Percentiles rank a stretch among this genome's conserved stretches.
phyloP scores from a whole-genome alignment of 2,888 invertebrate genomes.

The Acronicta aceris region DNA sequence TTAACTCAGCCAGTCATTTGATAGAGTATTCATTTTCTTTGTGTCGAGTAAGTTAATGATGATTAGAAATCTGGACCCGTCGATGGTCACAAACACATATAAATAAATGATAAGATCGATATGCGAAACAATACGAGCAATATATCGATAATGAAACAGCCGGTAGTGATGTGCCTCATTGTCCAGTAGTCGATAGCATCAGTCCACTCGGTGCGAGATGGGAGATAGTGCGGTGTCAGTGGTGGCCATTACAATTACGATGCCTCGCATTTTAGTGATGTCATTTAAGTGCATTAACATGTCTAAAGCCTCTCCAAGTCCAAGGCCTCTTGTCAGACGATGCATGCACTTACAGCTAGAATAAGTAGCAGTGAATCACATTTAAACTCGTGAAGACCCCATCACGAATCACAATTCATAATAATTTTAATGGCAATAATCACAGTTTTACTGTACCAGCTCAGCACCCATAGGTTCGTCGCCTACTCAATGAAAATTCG shows the following conservation, averaged over 20 bases:
- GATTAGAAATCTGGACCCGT: constrained; percentile 43
- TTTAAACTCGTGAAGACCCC: constrained; percentile 4
- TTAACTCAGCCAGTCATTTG: constrained; percentile 37
- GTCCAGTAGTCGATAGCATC: constrained; percentile 63
- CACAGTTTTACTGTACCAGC: too few species aligned
- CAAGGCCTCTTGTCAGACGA: constrained; percentile 17
- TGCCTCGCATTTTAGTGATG: constrained; percentile 50
- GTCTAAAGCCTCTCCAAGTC: constrained; percentile 18
- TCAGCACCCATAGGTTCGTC: too few species aligned
- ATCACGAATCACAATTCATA: too few species aligned
- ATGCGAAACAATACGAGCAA: constrained; percentile 53
- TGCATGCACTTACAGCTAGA: constrained; percentile 25
- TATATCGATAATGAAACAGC: constrained; percentile 46
- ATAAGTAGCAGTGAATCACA: constrained; percentile 27
- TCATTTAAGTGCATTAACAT: constrained; percentile 54
- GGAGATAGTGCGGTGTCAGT: constrained; percentile 60
- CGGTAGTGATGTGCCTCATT: constrained; percentile 55
- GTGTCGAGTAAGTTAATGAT: constrained; percentile 46
- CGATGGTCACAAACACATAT: constrained; percentile 54
- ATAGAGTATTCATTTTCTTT: constrained; percentile 50
- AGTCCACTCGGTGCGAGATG: constrained; percentile 53
- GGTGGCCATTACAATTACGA: constrained; percentile 61
- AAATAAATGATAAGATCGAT: constrained; percentile 56
- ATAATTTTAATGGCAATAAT: too few species aligned
- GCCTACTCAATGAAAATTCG: too few species aligned